Evolutionary conservation across 2,888 invertebrate species (phyloP).

Genomic region (Aporophyla nigra): DNA sequence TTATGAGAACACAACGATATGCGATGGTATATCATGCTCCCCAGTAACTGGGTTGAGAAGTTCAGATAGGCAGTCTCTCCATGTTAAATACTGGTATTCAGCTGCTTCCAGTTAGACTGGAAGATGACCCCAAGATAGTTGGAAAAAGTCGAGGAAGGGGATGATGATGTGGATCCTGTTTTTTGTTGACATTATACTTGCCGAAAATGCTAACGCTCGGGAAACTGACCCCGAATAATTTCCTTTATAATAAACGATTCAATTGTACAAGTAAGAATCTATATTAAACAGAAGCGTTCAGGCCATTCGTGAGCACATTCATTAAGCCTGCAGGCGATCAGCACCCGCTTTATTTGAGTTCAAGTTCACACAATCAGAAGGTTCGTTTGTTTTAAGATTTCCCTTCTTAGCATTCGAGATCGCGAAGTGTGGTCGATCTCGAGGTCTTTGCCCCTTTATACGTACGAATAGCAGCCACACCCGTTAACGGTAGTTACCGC

Average conservation of each 20-base stretch:
- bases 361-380: conserved; percentile 56
- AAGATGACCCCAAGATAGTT: too few species aligned
- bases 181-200: conserved; percentile 14
- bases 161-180: not conserved
- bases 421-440: conserved; percentile 71
- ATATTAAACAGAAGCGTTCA: conserved; percentile 12
- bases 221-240: conserved; percentile 17
- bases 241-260: conserved; percentile 30
- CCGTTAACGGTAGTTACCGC: conserved; percentile 81
- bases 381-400: conserved; percentile 59
- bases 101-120: too few species aligned
- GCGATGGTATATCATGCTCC: too few species aligned
- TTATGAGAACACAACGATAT: too few species aligned
- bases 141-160: too few species aligned
- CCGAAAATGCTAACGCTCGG: conserved; percentile 5
- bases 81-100: too few species aligned
- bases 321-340: conserved; percentile 41
- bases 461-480: conserved; percentile 82
- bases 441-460: conserved; percentile 82
- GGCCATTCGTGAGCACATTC: conserved; percentile 24
- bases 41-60: too few species aligned
- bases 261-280: conserved; percentile 1
- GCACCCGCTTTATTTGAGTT: conserved; percentile 48
- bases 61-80: too few species aligned
- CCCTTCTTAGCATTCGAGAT: conserved; percentile 55